Base-by-base conservation (phyloP, 2,797 vertebrate species). In the Typhlichthys subterraneus region DNA sequence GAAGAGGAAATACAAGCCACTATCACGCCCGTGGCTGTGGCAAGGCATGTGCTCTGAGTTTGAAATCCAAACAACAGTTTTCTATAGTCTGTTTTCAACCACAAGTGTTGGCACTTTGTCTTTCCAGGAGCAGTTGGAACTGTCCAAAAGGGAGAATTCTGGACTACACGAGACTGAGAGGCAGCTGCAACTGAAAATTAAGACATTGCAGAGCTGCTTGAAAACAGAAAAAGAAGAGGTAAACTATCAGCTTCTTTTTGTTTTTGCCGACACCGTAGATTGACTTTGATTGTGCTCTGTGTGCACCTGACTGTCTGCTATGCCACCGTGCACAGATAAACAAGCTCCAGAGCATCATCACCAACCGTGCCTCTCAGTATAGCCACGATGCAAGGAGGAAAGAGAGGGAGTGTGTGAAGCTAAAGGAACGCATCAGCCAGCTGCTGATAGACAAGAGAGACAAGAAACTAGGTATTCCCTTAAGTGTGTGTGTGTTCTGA, bases 161-260 rank as follows among this genome's bases (percentile, higher is more conserved):
- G 94, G 95, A 48, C 92, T 98, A 50, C 95, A 95, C 49, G 97
- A 99, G 85, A 94, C 92, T 7, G 96, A 99, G 73, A 90, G 97
- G 68, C 97, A 98, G 79, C 86, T 97, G 1, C 96, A 96, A 46
- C 93, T 94, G 76, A 99, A 96, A 88, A 96, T 96, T 57, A 94
- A 95, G 83, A 97, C 93, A 73, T 85, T 99, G 71, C 96, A 97
- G 78, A 95, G 94, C 82, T 94, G 96, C 75, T 92, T 99, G 67
- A 98, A 98, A 90, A 96, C 94, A 38, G 97, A 99, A 75, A 99
- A 99, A 78, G 96, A 99, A 60, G 97, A 99, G 94, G 97, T 98
- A 84, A 83, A 33, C 23, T 9, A 31, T 12, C 23, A 8, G 13
- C 38, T 61, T 0, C 1, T 8, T 33, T 61, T 13, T 48, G 1